Evolutionary conservation across 2,797 vertebrate genomes (phyloP).

Genomic region (Phalanger gymnotis): DNA sequence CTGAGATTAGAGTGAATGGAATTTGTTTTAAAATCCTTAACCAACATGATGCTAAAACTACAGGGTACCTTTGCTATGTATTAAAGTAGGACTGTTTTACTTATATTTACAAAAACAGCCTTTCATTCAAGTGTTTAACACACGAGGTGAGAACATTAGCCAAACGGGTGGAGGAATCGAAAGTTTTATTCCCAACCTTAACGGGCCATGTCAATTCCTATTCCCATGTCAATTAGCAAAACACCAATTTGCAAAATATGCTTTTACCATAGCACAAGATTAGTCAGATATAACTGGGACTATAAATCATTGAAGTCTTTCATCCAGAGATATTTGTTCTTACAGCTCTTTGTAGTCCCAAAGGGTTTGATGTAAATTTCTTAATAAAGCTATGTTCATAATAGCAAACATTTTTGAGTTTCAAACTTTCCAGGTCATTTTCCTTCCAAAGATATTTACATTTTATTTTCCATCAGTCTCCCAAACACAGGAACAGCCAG

Average conservation of each 20-base stretch:
- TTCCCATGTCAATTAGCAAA: not conserved
- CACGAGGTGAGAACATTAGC: not conserved
- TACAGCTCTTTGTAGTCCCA: not conserved
- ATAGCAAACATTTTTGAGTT: not conserved
- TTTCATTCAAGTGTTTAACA: not conserved
- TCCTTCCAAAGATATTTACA: constrained; percentile 42
- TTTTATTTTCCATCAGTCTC: not conserved
- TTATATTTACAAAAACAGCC: not conserved
- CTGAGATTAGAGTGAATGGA: not conserved
- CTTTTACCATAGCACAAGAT: too few species aligned
- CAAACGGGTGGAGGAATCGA: not conserved
- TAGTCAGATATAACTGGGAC: not conserved
- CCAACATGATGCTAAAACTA: not conserved
- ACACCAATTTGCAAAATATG: not conserved
- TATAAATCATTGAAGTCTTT: not conserved
- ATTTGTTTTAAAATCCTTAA: not conserved
- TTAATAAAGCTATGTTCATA: not conserved
- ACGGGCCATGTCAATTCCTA: not conserved
- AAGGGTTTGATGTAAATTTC: not conserved
- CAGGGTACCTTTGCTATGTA: not conserved
- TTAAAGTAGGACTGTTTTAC: not conserved
- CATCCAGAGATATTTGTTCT: not conserved
- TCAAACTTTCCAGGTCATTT: constrained; percentile 17
- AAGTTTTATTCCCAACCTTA: not conserved
- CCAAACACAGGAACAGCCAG: not conserved